Evolutionary conservation across 2,797 vertebrate genomes (phyloP).

Genomic region (Liasis olivaceus): DNA sequence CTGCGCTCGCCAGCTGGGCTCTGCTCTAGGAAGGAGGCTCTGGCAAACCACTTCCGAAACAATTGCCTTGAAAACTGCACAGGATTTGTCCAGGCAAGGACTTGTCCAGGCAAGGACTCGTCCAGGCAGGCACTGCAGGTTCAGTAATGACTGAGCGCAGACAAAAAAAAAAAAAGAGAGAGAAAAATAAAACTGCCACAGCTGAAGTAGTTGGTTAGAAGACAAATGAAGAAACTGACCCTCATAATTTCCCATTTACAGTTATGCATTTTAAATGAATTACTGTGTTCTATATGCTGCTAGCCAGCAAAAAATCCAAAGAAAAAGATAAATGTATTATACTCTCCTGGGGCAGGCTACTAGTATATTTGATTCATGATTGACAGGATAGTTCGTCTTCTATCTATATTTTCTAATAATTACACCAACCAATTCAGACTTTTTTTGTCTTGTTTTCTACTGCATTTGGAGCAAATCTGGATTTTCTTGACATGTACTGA

Average conservation of each 20-base stretch:
- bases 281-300: background rate
- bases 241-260: background rate
- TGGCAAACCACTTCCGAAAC: too few relatives aligned
- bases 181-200: background rate
- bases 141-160: too few relatives aligned
- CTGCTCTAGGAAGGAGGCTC: too few relatives aligned
- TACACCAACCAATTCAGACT: background rate
- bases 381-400: too few relatives aligned
- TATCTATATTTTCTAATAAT: background rate
- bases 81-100: too few relatives aligned
- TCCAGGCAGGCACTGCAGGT: too few relatives aligned
- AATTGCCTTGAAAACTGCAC: too few relatives aligned
- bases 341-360: background rate
- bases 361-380: background rate
- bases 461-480: background rate
- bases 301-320: background rate
- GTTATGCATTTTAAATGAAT: background rate
- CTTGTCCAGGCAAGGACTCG: too few relatives aligned
- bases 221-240: background rate
- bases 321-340: background rate
- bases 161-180: too few relatives aligned
- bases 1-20: too few relatives aligned
- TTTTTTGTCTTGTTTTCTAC: background rate
- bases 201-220: background rate
- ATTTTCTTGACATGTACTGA: background rate